A percentile compares a stretch with the other conserved stretches of the same genome.
phyloP scores from a whole-genome alignment of 2,113 vertebrate species.

The Caranx ignobilis region DNA sequence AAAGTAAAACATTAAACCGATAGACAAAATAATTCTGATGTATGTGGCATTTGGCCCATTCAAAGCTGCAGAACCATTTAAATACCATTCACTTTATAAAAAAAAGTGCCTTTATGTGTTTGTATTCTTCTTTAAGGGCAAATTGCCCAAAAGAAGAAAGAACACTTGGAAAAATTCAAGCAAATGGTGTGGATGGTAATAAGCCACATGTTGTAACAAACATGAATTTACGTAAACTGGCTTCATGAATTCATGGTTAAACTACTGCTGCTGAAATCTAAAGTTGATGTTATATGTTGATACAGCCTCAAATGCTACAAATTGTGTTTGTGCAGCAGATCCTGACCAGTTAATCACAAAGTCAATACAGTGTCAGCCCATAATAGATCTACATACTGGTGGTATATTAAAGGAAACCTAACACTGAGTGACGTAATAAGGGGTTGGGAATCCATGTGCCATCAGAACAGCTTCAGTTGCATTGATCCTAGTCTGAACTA shows the following conservation, averaged over 20 bases:
- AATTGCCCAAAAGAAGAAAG: slow-evolving; percentile 14
- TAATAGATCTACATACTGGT: too few species aligned
- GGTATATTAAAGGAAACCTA: too few species aligned
- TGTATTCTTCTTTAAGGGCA: slow-evolving; percentile 35
- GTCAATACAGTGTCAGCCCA: too few species aligned
- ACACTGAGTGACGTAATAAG: too few species aligned
- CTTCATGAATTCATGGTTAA: neutral
- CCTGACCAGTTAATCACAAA: neutral
- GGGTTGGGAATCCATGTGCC: too few species aligned
- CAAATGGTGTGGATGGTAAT: neutral
- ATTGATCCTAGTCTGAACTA: too few species aligned
- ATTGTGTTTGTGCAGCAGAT: neutral
- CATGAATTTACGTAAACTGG: neutral
- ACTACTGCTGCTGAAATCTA: neutral
- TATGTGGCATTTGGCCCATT: slow-evolving; percentile 53
- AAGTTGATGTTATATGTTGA: neutral
- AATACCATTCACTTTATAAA: slow-evolving; percentile 45
- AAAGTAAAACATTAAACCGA: slow-evolving; percentile 61
- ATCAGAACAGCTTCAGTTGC: too few species aligned
- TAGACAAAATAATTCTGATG: slow-evolving; percentile 52
- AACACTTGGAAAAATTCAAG: neutral
- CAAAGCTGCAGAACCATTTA: slow-evolving; percentile 45
- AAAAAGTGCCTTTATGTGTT: slow-evolving; percentile 29
- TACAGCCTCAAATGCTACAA: neutral
- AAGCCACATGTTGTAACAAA: neutral